Percentiles rank a stretch among this genome's conserved stretches.
Conservation (phyloP, 2,888 invertebrate genomes). For the Julus scandinavius region DNA sequence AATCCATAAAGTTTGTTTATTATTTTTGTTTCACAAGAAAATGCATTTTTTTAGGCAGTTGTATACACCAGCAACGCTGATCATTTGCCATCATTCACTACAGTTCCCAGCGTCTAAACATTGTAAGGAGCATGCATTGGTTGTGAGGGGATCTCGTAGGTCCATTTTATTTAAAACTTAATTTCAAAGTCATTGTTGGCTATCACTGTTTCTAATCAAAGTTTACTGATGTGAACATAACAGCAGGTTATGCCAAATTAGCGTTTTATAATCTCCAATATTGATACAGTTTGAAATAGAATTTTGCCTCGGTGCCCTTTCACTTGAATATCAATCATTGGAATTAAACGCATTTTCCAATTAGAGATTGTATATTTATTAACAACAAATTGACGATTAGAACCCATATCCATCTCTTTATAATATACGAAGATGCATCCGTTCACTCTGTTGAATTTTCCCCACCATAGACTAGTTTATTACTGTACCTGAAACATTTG, state of each 20-base stretch:
- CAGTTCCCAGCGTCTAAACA: not conserved
- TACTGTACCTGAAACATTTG: constrained; percentile 24
- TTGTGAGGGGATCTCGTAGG: not conserved
- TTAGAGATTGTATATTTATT: not conserved
- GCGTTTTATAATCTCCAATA: too few species aligned
- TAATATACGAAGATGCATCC: not conserved
- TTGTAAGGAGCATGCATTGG: not conserved
- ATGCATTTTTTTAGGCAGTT: not conserved
- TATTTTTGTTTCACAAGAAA: not conserved
- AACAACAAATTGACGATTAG: not conserved
- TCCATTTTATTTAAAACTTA: not conserved
- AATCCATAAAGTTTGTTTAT: not conserved
- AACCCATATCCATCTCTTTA: not conserved
- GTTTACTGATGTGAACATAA: too few species aligned
- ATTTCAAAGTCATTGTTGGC: not conserved
- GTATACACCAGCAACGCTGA: not conserved
- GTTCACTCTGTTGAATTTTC: not conserved
- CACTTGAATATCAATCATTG: too few species aligned
- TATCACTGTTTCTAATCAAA: not conserved
- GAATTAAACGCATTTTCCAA: too few species aligned
- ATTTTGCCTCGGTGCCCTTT: too few species aligned
- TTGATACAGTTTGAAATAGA: too few species aligned
- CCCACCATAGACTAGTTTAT: not conserved
- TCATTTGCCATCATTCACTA: constrained; percentile 33
- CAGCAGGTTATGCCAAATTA: too few species aligned